Evolutionary conservation across 2,888 invertebrate species (phyloP).

Genomic region (Tyria jacobaeae): DNA sequence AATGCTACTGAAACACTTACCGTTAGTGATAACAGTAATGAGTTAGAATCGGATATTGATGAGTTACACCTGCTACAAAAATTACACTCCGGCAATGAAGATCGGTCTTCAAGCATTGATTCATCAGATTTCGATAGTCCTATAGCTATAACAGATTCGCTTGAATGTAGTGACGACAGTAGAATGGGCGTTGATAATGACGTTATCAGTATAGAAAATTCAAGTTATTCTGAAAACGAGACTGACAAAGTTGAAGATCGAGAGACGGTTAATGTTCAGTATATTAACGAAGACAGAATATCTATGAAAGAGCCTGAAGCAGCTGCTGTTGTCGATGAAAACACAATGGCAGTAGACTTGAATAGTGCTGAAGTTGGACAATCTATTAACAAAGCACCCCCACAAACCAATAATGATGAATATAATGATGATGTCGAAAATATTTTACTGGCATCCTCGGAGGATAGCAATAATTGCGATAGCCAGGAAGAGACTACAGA

Average conservation of each 20-base stretch:
- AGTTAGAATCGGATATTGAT: constrained; percentile 72
- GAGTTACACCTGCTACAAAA: constrained; percentile 76
- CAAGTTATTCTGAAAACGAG: constrained; percentile 77
- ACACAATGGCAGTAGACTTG: constrained; percentile 47
- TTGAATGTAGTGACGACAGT: constrained; percentile 62
- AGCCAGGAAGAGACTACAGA: constrained; percentile 18
- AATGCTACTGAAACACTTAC: constrained; percentile 50
- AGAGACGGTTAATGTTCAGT: constrained; percentile 2
- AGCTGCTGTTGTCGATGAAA: constrained; percentile 28
- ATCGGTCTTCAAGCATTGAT: constrained; percentile 59
- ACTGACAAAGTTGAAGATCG: constrained; percentile 23
- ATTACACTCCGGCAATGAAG: constrained; percentile 68
- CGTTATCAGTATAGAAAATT: constrained; percentile 80
- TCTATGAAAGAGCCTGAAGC: constrained; percentile 14
- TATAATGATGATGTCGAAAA: constrained; percentile 61
- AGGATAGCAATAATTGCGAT: constrained; percentile 38
- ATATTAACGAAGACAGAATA: background rate
- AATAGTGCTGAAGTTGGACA: constrained; percentile 35
- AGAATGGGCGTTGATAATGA: constrained; percentile 49
- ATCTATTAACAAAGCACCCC: constrained; percentile 36
- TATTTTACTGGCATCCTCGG: constrained; percentile 69
- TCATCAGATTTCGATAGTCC: constrained; percentile 70
- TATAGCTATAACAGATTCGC: constrained; percentile 73
- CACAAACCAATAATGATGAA: constrained; percentile 55
- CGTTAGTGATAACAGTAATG: constrained; percentile 60